A percentile compares a stretch with the other conserved stretches of the same genome.
phyloP scores from a whole-genome alignment of 2,113 vertebrate genomes.

The Caretta caretta region DNA sequence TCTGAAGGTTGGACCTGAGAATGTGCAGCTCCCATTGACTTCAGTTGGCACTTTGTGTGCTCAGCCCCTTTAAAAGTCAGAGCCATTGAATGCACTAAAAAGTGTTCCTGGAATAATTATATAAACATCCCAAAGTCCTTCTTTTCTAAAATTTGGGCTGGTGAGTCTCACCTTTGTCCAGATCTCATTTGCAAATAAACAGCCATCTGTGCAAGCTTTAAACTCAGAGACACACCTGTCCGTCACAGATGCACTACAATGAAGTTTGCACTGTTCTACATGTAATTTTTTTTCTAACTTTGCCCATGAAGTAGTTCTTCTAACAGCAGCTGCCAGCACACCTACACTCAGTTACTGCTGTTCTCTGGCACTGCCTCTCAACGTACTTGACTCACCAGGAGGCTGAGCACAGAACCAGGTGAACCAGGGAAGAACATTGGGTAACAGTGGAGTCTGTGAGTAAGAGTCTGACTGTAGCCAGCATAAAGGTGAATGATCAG shows the following conservation, averaged over 20 bases:
- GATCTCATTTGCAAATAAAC: not conserved
- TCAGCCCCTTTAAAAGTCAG: not conserved
- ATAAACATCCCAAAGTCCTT: not conserved
- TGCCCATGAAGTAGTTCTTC: not conserved
- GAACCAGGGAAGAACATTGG: not conserved
- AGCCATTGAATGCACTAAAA: not conserved
- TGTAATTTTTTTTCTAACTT: not conserved
- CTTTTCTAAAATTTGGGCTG: not conserved
- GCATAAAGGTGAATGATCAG: not conserved
- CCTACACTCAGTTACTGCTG: not conserved
- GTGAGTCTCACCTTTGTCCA: not conserved
- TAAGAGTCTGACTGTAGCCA: not conserved
- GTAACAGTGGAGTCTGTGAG: not conserved
- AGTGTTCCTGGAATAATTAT: not conserved
- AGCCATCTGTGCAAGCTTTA: not conserved
- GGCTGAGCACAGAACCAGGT: not conserved
- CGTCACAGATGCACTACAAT: accelerated
- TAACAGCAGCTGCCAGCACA: not conserved
- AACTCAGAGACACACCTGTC: not conserved
- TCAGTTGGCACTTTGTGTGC: not conserved
- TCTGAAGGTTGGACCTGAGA: not conserved
- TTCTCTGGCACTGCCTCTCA: not conserved
- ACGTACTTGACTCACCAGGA: not conserved
- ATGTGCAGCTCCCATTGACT: not conserved
- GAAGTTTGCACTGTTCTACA: not conserved